Conservation (phyloP, 23 tunicate genomes). For the Oikopleura dioica region DNA sequence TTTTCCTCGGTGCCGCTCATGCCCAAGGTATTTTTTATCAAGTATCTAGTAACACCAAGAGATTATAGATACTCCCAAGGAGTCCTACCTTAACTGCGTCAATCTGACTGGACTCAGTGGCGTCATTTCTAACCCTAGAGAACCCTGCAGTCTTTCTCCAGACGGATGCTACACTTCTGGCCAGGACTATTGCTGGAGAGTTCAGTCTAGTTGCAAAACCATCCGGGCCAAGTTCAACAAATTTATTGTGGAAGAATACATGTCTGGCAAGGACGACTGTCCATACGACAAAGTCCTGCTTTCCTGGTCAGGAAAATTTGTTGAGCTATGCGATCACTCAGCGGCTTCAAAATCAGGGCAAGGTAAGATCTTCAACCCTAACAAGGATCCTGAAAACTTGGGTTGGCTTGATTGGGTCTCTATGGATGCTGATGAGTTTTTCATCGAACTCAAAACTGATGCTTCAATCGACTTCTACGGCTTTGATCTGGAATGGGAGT, state of each 20-base stretch:
- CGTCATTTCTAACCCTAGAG: neutral
- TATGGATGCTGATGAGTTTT: neutral
- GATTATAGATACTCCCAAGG: too few relatives aligned
- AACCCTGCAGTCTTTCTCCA: neutral
- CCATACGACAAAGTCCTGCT: neutral
- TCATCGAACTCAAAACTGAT: slow-evolving; percentile 10
- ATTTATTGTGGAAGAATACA: neutral
- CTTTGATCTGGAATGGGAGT: neutral
- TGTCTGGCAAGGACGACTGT: neutral
- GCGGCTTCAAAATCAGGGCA: neutral
- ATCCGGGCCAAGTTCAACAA: neutral
- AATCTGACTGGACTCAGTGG: neutral
- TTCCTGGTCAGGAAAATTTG: neutral
- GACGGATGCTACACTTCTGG: neutral
- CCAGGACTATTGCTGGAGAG: neutral
- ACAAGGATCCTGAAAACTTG: neutral
- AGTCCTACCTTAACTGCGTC: neutral
- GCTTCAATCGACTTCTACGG: neutral
- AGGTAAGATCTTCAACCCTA: neutral
- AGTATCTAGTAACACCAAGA: too few relatives aligned
- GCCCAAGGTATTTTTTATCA: too few relatives aligned
- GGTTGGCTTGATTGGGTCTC: slow-evolving; percentile 5
- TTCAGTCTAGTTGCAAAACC: neutral
- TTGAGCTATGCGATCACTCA: neutral
- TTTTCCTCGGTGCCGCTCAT: too few relatives aligned